phyloP scores from a whole-genome alignment of 2,888 invertebrate genomes.

The Drosophila cyrtoloma region DNA sequence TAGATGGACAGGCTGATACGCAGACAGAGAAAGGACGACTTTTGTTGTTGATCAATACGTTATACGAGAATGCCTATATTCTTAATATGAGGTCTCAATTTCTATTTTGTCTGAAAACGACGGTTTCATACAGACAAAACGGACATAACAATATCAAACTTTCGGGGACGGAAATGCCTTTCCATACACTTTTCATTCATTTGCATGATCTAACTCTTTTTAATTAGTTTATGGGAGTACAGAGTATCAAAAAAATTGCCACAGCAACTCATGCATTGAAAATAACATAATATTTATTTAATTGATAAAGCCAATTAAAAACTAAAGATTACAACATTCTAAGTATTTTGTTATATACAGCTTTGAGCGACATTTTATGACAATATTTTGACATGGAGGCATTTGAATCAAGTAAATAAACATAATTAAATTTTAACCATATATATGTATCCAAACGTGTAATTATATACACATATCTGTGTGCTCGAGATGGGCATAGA shows the following conservation, averaged over 20 bases:
- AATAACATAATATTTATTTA: constrained; percentile 25
- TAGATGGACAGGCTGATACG: neutral
- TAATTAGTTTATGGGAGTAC: neutral
- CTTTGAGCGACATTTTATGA: neutral
- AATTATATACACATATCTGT: neutral
- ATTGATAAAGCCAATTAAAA: constrained; percentile 2
- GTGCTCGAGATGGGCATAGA: neutral
- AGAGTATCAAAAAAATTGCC: neutral
- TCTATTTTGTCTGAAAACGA: neutral
- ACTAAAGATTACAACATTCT: neutral
- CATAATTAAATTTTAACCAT: neutral
- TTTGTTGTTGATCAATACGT: neutral
- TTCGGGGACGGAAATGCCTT: neutral
- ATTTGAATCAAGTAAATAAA: neutral
- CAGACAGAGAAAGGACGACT: neutral
- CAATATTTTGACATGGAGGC: neutral
- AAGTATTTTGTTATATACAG: neutral
- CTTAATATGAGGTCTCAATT: neutral
- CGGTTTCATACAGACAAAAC: neutral
- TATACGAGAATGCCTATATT: neutral
- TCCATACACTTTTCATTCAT: neutral
- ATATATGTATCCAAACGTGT: neutral
- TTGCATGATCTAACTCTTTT: neutral
- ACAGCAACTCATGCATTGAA: constrained; percentile 1
- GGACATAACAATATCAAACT: neutral